phyloP scores from a whole-genome alignment of 2,797 vertebrate genomes.

The Eulemur albifrons region DNA sequence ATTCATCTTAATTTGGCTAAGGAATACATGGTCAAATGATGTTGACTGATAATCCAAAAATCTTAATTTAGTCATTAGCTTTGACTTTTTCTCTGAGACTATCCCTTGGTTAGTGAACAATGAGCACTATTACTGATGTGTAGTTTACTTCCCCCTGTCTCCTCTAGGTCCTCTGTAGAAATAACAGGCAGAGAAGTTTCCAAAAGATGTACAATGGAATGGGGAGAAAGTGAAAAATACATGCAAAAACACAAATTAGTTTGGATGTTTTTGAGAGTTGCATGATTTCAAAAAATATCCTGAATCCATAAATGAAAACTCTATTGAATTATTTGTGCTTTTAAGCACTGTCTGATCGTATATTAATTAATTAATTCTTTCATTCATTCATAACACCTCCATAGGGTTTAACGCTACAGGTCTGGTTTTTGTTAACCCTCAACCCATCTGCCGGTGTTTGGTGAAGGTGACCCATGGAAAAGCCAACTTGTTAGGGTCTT shows the following conservation, averaged over 20 bases:
- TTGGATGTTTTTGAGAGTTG: neutral
- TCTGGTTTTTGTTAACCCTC: neutral
- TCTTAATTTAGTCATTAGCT: neutral
- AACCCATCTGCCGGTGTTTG: neutral
- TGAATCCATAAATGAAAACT: neutral
- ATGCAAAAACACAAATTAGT: neutral
- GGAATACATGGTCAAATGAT: neutral
- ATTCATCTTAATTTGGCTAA: neutral
- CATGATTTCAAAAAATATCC: neutral
- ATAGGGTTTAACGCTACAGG: neutral
- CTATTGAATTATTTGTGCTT: neutral
- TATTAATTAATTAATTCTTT: neutral
- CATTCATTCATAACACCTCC: neutral
- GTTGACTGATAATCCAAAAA: neutral
- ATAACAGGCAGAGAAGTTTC: constrained; percentile 13
- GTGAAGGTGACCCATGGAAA: neutral
- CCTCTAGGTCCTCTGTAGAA: neutral
- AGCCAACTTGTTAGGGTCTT: neutral
- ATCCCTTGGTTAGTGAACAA: neutral
- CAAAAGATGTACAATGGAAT: neutral
- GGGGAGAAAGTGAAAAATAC: neutral
- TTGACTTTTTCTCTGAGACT: neutral
- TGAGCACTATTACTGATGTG: neutral
- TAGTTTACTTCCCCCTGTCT: neutral
- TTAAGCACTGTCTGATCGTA: neutral